Evolutionary conservation across 2,888 invertebrate genomes (phyloP), one percentile per base, ranked within the genome.

Genomic region (Dermolepida albohirtum): DNA sequence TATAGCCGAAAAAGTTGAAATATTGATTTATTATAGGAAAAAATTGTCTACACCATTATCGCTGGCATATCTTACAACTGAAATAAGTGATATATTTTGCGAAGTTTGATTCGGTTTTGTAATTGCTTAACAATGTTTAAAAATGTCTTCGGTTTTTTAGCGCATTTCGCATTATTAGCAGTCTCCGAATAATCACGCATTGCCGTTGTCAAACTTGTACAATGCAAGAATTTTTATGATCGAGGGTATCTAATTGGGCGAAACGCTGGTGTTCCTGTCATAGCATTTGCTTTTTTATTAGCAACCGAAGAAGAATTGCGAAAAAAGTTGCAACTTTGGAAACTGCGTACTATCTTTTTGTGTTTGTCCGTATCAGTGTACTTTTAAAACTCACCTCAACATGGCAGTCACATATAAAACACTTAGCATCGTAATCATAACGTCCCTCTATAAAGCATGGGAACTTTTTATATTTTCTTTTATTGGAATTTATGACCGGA

Each of bases 271-370:
- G 50, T 50, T 16, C 50, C 50, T 22, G 14, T 14, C 14, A 14
- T 14, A 11, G 50, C 50, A 50, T 50, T 50, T 50, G 50, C 7
- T 50, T 50, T 12, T 50, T 50, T 50, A 50, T 11, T 50, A 50
- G 2, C 12, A 50, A 10, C 50, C 50, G 50, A 50, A 50, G 50
- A 16, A 50, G 2, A 11, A 14, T 2, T 17, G 50, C 50, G 14
- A 50, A 50, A 50, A 50, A 50, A 17, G 50, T 50, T 2, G 50
- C 22, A 4, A 50, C 44, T 16, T 44, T 44, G 12, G 44, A 44
- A 44, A 44, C 4, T 44, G 16, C 44, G 12, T 2, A 44, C 44
- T 8, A 44, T 44, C 7, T 44, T 44, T 16, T 7, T 44, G 16
- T 44, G 44, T 16, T 44, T 44, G 5, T 44, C 44, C 5, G 44